Base-by-base conservation (phyloP, 2,113 vertebrate genomes). In the Aramus guarauna region DNA sequence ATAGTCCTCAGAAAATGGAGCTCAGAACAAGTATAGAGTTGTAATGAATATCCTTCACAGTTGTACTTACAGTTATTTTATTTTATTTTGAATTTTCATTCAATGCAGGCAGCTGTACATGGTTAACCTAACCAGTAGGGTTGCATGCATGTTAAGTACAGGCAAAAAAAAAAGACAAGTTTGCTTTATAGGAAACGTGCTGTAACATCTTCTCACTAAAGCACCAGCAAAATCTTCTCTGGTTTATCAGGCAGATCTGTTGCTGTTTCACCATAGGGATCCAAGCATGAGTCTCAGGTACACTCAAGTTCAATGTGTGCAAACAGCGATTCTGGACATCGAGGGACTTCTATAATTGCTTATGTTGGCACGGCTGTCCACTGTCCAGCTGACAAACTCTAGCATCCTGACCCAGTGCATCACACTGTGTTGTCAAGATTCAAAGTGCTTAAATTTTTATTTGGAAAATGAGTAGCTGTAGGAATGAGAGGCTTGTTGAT, bases 271-370 rank as follows among this genome's bases (percentile, higher is more conserved):
- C 26, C 15, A 34, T 2, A 41, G 67, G 59, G 41, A 81, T 41
- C 15, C 3, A 3, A 92, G 19, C 15, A 52, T 50, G 39, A 68
- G 5, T 64, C 64, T 87, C 69, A 62, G n/a, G 47, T 86, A 75
- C 37, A 17, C 23, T 87, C 41, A 27, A 24, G 41, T 88, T 88
- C 48, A 36, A 15, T 47, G 8, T 77, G 12, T 41, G 27, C 21
- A 73, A 85, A 73, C 37, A 79, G 13, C 0, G 0, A 21, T 0
- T 0, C 9, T 47, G 82, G 41, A 58, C 47, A 13, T 34, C 2
- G 2, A 20, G 66, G 47, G 21, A 53, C 53, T 76, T 23, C n/a
- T 67, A 29, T 73, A 93, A 81, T 47, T 74, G 64, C 52, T 85
- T 66, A 12, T 64, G 15, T 68, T 85, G 90, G 82, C 63, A 84